Evolutionary conservation across 2,888 invertebrate genomes (phyloP), one percentile per base, ranked within the genome.

Genomic region (Gastracanthus pulcherrimus): DNA sequence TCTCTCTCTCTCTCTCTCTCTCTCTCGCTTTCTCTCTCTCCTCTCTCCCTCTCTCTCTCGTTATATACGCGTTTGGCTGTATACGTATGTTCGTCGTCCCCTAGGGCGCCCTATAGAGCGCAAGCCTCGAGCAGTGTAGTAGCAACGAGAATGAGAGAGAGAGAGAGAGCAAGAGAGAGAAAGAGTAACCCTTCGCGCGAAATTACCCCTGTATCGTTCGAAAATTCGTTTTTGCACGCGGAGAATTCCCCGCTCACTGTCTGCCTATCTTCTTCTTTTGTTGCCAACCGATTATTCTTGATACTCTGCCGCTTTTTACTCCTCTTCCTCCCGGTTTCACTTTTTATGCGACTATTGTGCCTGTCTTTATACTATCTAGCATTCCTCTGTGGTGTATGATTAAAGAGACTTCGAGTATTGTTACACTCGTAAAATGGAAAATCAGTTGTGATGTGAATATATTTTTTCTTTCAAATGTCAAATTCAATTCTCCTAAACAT

Each of bases 171-270:
- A n/a, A n/a, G n/a, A n/a, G n/a, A n/a, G n/a, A n/a, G n/a, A n/a
- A n/a, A n/a, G n/a, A 71, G 48, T 60, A 70, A 70, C 70, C 67
- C 58, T 45, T 81, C 58, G 76, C 26, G 29, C 9, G 60, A 45
- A 76, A 77, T 77, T 69, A 77, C 69, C 60, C 13, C 62, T 13
- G 69, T 69, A 69, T 41, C 45, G 69, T 76, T 70, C 31, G 60
- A 58, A 76, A 60, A 76, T 76, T 76, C 41, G 69, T 60, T 76
- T 67, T 76, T 67, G 76, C 55, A 4, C 23, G 31, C 16, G 19
- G 31, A 51, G 19, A n/a, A 29, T 60, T 76, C 13, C 48, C 38
- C 19, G 64, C 26, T 51, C 66, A n/a, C 38, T 71, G 19, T 55
- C 11, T 13, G 23, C 51, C 31, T 19, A 4, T 31, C 34, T 66